Conservation (phyloP, 2,797 vertebrate species). For the Acipenser oxyrinchus region DNA sequence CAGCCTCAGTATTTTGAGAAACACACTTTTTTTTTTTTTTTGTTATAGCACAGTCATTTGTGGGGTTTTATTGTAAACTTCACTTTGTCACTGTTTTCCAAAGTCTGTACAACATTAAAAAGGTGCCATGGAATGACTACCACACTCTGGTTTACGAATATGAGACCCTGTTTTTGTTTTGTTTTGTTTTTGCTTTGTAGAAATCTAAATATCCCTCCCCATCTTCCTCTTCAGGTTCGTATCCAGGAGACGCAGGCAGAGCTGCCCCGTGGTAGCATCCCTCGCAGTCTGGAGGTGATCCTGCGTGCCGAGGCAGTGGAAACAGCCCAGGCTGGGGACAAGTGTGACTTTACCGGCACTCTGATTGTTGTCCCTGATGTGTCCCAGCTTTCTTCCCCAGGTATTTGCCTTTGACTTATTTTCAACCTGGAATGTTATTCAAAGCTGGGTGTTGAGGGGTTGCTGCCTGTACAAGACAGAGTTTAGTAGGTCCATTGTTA, state of each 20-base stretch:
- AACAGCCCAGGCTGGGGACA: conserved; percentile 91
- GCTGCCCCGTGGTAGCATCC: conserved; percentile 87
- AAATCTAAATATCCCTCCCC: neutral
- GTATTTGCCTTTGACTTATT: conserved; percentile 37
- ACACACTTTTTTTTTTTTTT: neutral
- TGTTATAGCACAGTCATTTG: neutral
- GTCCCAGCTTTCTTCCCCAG: conserved; percentile 84
- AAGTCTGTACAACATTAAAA: no score
- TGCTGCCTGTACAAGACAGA: no score
- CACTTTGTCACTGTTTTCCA: neutral
- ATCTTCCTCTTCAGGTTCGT: conserved; percentile 67
- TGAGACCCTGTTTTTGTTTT: no score
- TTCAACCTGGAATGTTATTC: no score
- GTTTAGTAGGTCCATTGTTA: no score
- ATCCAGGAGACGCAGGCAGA: conserved; percentile 96
- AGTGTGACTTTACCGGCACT: conserved; percentile 86
- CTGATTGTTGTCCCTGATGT: conserved; percentile 95
- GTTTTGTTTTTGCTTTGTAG: no score
- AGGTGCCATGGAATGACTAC: no score
- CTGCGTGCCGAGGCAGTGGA: conserved; percentile 91
- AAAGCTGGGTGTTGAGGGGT: neutral
- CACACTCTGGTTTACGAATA: no score
- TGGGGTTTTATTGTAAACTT: neutral
- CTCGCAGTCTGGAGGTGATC: conserved; percentile 87
- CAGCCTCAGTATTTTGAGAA: no score